Evolutionary conservation across 2,113 vertebrate species (phyloP).

Genomic region (Hydrolagus affinis): DNA sequence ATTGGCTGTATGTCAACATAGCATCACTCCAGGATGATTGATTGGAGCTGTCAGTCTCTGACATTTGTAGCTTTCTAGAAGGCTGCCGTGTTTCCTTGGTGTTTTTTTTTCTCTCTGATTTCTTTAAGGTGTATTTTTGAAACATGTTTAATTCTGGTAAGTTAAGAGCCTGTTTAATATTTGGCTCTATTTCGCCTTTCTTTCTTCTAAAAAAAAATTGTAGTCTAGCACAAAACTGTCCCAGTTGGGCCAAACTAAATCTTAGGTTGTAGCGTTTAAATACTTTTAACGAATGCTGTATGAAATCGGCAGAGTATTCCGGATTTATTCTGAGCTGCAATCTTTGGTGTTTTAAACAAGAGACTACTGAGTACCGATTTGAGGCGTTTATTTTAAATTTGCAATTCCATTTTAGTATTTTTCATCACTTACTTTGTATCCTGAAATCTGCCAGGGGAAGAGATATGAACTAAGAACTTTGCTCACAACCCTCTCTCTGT

Average conservation of each 20-base stretch:
- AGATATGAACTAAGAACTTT: too few relatives aligned
- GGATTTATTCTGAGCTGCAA: neutral
- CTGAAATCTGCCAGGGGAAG: too few relatives aligned
- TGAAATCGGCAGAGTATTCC: neutral
- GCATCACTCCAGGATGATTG: conserved; percentile 7
- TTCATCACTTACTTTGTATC: too few relatives aligned
- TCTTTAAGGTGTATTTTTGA: neutral
- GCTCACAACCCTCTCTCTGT: too few relatives aligned
- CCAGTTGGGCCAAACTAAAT: neutral
- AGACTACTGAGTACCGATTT: too few relatives aligned
- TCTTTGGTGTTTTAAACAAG: neutral
- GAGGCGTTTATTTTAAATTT: too few relatives aligned
- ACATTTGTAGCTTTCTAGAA: neutral
- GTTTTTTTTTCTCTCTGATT: neutral
- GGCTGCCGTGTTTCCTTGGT: neutral
- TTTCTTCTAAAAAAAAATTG: neutral
- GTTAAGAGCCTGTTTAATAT: neutral
- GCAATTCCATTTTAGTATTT: too few relatives aligned
- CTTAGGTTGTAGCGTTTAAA: neutral
- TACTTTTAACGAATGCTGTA: neutral
- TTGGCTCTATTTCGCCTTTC: neutral
- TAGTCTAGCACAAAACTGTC: neutral
- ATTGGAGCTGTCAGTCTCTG: conserved; percentile 1
- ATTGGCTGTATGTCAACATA: conserved; percentile 10
- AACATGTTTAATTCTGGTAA: neutral